Conservation (phyloP, 2,888 invertebrate genomes). For the Cataglyphis rosenhaueri region DNA sequence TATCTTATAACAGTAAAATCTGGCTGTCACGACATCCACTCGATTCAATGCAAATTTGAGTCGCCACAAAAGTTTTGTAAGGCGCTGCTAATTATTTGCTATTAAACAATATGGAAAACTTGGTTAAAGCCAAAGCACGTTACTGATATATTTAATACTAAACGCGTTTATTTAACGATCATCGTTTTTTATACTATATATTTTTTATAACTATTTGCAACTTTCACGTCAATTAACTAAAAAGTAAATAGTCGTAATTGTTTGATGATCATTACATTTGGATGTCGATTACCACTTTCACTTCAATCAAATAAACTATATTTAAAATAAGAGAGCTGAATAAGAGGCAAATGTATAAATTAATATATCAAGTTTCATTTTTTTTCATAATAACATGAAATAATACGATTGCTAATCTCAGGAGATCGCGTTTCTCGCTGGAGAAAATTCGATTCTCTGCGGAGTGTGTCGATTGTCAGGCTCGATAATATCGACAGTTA, state of each 20-base stretch:
- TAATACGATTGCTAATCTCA: neutral
- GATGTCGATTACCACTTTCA: neutral
- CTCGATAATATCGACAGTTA: conserved; percentile 35
- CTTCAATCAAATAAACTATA: conserved; percentile 13
- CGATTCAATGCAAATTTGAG: conserved; percentile 40
- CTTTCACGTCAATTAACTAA: conserved; percentile 1
- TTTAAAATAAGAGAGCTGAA: conserved; percentile 7
- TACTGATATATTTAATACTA: neutral
- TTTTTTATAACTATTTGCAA: no score
- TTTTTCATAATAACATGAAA: conserved; percentile 1
- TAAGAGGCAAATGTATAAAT: conserved; percentile 4
- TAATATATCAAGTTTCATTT: neutral
- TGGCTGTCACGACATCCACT: neutral
- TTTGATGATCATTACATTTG: neutral
- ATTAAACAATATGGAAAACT: neutral
- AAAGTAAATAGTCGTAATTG: neutral
- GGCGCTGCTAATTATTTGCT: neutral
- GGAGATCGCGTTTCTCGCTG: conserved; percentile 26
- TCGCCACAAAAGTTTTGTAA: neutral
- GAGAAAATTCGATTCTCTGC: conserved; percentile 8
- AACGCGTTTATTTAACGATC: neutral
- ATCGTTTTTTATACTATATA: neutral
- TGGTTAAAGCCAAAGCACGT: neutral
- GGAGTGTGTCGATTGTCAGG: conserved; percentile 34
- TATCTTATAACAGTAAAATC: conserved; percentile 37